Evolutionary conservation across 2,888 invertebrate genomes (phyloP).

Genomic region (Acanthoscelides obtectus): DNA sequence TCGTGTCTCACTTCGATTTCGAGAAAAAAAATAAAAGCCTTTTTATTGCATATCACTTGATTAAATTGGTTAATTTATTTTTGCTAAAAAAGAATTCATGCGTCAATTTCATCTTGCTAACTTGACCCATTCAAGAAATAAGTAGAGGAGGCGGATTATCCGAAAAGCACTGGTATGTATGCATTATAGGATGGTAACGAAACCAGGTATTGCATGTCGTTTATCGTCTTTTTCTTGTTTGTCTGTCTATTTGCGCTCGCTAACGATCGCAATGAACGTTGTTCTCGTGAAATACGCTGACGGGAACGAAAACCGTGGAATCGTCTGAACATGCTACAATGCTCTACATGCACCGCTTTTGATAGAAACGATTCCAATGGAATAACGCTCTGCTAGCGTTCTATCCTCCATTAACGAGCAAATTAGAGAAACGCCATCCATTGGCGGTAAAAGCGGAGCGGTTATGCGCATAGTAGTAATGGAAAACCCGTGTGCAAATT

Average conservation of each 20-base stretch:
- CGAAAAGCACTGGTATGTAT: no score
- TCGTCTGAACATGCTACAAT: not conserved
- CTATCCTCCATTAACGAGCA: not conserved
- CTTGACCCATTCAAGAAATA: no score
- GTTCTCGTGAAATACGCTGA: not conserved
- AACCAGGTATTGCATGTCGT: not conserved
- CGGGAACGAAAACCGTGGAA: not conserved
- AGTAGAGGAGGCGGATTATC: no score
- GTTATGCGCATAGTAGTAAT: constrained; percentile 11
- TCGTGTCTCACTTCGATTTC: no score
- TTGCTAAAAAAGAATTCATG: no score
- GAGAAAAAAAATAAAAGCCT: no score
- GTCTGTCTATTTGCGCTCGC: not conserved
- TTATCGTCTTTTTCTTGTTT: not conserved
- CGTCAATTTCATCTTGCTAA: no score
- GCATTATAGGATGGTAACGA: not conserved
- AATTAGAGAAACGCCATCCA: constrained; percentile 2
- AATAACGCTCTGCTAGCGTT: not conserved
- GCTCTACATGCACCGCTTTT: not conserved
- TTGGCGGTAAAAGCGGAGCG: constrained; percentile 4
- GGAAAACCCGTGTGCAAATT: constrained; percentile 14
- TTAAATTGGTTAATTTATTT: no score
- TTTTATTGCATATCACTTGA: no score
- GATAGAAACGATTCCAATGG: not conserved
- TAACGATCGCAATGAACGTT: not conserved